phyloP scores from a whole-genome alignment of 2,888 invertebrate species.

The Nephrotoma appendiculata region DNA sequence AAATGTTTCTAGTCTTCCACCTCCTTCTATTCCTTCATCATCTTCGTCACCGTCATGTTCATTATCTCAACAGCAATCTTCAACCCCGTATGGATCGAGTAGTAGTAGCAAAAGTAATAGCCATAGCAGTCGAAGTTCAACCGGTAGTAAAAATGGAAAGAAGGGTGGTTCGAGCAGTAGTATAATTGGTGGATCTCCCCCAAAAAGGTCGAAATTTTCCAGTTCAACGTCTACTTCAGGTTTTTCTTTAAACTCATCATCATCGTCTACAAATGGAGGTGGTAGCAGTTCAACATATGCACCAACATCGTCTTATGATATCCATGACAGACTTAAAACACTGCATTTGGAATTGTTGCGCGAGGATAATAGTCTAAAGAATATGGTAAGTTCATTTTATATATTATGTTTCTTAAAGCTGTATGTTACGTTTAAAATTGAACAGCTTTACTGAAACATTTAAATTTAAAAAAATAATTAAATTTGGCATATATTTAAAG shows the following conservation, averaged over 20 bases:
- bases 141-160: neutral
- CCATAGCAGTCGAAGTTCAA: neutral
- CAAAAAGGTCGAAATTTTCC: conserved; percentile 15
- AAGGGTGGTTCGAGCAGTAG: conserved; percentile 5
- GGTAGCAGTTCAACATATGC: neutral
- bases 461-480: too few species aligned
- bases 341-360: conserved; percentile 27
- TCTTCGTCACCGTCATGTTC: conserved; percentile 19
- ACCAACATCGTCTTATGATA: conserved; percentile 16
- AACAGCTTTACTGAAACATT: neutral
- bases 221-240: conserved; percentile 13
- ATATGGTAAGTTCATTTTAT: conserved; percentile 23
- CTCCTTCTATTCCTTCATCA: conserved; percentile 16
- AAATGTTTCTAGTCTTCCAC: conserved; percentile 7
- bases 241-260: conserved; percentile 13
- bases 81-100: conserved; percentile 15
- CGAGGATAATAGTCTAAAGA: conserved; percentile 29
- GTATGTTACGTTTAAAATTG: neutral
- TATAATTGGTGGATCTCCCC: neutral
- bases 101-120: neutral
- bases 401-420: conserved; percentile 4
- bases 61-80: conserved; percentile 7
- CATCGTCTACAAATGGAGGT: conserved; percentile 8
- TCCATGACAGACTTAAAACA: conserved; percentile 30
- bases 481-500: too few species aligned